Base-by-base conservation (phyloP, 2,113 vertebrate species). In the Mustela lutreola region DNA sequence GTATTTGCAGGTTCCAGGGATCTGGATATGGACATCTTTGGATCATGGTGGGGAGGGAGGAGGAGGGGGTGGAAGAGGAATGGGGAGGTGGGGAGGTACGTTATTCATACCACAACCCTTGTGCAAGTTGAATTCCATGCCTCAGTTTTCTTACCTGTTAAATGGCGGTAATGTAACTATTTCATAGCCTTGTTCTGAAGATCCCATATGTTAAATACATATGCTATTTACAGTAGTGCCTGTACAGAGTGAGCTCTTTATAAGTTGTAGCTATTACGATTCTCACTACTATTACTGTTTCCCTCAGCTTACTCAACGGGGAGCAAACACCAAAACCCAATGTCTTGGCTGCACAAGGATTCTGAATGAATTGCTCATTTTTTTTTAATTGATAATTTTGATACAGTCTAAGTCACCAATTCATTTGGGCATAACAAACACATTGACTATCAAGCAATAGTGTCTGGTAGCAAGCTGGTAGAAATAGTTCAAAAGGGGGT, bases 161-260 rank as follows among this genome's bases (percentile, higher is more conserved):
- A 45, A 84, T 28, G 16, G 28, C 15, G 12, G 4, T 45, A 16
- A 16, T 21, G 73, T 1, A 42, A 48, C 39, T 60, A 3, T 16
- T 56, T n/a, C 12, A 0, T 1, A 62, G 10, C 22, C 67, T 78
- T 60, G 53, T 48, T 39, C 2, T 10, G 7, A 91, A 11, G 6
- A 89, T 80, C 11, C 45, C 19, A 15, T 7, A 33, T 5, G 9
- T 11, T 78, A 39, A 84, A 50, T 19, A 48, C 8, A 9, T 4
- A 18, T 18, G 3, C 0, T 16, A 15, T 45, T 36, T 53, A 39
- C 4, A 2, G 1, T 4, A 50, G 9, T 11, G 26, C 15, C 19
- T 58, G 8, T 4, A 12, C 33, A 5, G 21, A 86, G 42, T 4
- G 31, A 36, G 65, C 19, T 26, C 22, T 31, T 60, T 62, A 0